Evolutionary conservation across 2,113 vertebrate genomes (phyloP), one percentile per base, ranked within the genome.

Genomic region (Sterna hirundo): DNA sequence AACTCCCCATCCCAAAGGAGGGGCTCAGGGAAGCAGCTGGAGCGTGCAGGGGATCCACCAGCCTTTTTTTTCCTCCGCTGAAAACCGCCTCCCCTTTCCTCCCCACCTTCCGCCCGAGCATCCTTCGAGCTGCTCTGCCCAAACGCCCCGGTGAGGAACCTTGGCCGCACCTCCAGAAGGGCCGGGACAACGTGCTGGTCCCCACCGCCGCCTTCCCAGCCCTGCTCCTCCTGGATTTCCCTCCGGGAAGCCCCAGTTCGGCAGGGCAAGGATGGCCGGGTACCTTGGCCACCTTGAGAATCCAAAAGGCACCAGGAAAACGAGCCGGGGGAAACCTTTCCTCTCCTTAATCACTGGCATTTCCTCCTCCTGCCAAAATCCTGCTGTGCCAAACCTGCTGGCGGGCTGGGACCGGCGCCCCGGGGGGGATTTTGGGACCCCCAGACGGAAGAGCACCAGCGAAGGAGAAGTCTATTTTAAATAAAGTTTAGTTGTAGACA

Each of bases 191-290:
- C 2, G 1, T 5, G 49, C 29, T 32, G 66, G 29, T 60, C 54
- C 47, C 27, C 30, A 3, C 25, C 3, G 1, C 32, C 26, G 15
- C n/a, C 54, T 27, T 5, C 42, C 17, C 9, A 6, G 38, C 32
- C 60, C 46, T 4, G 20, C 47, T 47, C 47, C 44, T 82, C 40
- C 65, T 1, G 22, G 19, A 18, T 38, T 83, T 80, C 85, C 81
- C 49, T 2, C 9, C 0, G 1, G 72, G 62, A 83, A 91, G 55
- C 29, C 29, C 36, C 0, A 0, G 70, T 57, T 72, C 1, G 0
- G 61, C 3, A 32, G 51, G 0, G 60, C 3, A 32, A 51, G 26
- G 51, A 52, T 52, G 51, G 26, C 13, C 13, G 8, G 51, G 51
- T 47, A 47, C 47, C 47, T 47, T 47, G 0, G 58, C 25, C 42